Percentiles rank a stretch among this genome's conserved stretches.
phyloP scores from a whole-genome alignment of 2,888 invertebrate species.

The Melipona bicolor region DNA sequence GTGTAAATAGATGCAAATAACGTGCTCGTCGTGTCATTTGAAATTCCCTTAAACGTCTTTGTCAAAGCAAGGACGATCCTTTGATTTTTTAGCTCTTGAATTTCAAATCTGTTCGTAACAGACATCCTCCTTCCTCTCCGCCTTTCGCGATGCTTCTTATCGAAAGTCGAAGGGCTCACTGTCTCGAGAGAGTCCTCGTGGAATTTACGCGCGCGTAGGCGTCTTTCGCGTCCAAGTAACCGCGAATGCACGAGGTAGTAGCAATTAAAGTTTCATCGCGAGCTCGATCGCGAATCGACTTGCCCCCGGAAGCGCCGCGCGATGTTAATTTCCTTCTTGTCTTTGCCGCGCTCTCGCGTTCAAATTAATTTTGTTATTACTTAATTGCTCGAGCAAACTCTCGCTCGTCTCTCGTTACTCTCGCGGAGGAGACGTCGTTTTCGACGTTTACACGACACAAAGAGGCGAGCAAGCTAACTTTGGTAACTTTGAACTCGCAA shows the following conservation, averaged over 20 bases:
- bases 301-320: not conserved
- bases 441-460: not conserved
- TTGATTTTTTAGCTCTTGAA: not conserved
- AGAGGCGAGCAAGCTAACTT: not conserved
- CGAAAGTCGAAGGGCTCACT: constrained; percentile 25
- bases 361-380: not conserved
- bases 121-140: not conserved
- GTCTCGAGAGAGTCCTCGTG: constrained; percentile 22
- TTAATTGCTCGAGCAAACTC: not conserved
- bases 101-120: not conserved
- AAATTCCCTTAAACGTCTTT: constrained; percentile 16
- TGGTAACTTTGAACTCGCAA: no score
- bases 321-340: constrained; percentile 25
- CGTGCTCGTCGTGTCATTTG: not conserved
- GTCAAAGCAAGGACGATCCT: constrained; percentile 7
- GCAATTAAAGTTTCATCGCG: constrained; percentile 45
- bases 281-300: not conserved
- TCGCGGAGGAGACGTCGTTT: not conserved
- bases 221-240: constrained; percentile 29
- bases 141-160: not conserved
- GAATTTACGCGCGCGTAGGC: constrained; percentile 23
- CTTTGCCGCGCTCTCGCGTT: not conserved
- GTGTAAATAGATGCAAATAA: not conserved
- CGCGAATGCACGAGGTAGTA: constrained; percentile 14
- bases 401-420: not conserved